Base-by-base conservation (phyloP, 2,888 invertebrate species). In the Therioaphis trifolii region DNA sequence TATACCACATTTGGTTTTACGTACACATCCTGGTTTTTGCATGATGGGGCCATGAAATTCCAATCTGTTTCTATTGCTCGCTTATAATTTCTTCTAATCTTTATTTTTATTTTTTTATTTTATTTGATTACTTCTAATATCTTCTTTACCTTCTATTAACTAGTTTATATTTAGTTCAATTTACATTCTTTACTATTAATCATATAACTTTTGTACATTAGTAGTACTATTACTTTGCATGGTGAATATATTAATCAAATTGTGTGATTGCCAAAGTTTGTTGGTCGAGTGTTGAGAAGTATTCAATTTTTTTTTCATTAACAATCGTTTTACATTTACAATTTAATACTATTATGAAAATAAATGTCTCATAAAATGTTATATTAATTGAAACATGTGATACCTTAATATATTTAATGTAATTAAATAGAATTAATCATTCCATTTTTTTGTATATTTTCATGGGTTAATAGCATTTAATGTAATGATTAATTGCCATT, bases 1-100 rank as follows among this genome's bases (percentile, higher is more conserved):
- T 82, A 82, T 82, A 63, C 74, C 82, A 66, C 72, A 18, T 82
- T 74, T 74, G 35, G 15, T 74, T 74, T 74, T 66, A 46, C 15
- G 66, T 14, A 24, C 82, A 82, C 74, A 74, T 82, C 40, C 52
- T 63, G n/a, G 40, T 63, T 46, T 82, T 18, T 21, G 72, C 72
- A 63, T 82, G 72, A 61, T 52, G 72, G 35, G 72, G 35, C 63
- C 18, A 52, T 35, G 49, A 72, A 63, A 49, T 82, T 63, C 2
- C 52, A 71, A 58, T 40, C 55, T 69, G 24, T 79, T 69, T 49
- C 80, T 61, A 24, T 72, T 74, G 24, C 82, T 74, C 40, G 74
- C 74, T 72, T 74, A 40, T 74, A 74, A 63, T 49, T n/a, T 72
- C 63, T 63, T 71, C 66, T 52, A 68, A n/a, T n/a, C n/a, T n/a